Percentiles rank a stretch among this genome's conserved stretches.
Conservation (phyloP, 2,888 invertebrate species). For the Salticus scenicus region DNA sequence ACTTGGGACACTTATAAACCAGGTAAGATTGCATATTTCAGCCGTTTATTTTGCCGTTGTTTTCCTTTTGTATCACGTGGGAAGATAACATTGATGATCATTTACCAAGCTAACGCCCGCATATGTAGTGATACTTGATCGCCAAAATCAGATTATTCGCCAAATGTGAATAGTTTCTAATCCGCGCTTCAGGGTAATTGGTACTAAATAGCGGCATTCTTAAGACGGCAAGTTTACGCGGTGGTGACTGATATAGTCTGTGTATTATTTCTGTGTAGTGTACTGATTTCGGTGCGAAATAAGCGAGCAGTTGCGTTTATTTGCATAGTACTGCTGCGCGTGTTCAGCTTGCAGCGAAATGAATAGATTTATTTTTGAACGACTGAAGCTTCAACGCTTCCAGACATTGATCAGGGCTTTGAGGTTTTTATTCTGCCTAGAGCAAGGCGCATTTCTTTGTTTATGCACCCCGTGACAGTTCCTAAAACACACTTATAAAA, state of each 20-base stretch:
- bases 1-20: neutral
- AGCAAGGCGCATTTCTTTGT: no score
- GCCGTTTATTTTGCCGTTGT: neutral
- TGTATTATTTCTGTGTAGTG: conserved; percentile 9
- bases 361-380: neutral
- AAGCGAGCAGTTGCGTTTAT: neutral
- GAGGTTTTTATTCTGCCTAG: neutral
- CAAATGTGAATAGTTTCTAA: neutral
- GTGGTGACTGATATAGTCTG: neutral
- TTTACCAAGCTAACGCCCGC: neutral
- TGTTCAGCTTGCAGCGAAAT: neutral
- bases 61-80: neutral
- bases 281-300: conserved; percentile 2
- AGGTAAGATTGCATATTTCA: neutral
- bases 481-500: no score
- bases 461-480: no score
- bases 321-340: neutral
- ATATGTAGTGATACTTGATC: neutral
- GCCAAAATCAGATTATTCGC: neutral
- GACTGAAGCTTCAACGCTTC: neutral
- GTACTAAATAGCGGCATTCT: conserved; percentile 17
- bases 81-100: neutral
- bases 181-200: neutral
- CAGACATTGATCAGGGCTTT: neutral
- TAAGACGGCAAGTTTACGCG: conserved; percentile 12